These are phyloP conservation scores for Harpagoxenus sublaevis DNA, from an alignment of 2,888 invertebrate species.

Conservation along the genomic window DNA sequence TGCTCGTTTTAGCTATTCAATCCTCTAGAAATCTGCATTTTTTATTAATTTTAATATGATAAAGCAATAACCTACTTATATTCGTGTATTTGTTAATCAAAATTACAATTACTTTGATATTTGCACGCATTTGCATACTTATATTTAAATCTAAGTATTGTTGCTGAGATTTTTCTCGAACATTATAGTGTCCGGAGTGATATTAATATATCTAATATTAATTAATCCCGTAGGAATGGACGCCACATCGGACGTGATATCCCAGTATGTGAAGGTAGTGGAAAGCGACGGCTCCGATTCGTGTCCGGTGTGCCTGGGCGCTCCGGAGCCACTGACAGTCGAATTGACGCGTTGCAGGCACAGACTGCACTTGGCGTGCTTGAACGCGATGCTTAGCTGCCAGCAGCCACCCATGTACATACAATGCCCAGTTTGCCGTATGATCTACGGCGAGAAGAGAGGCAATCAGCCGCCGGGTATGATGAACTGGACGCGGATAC, in stretches of 20 bases:
- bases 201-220: conserved; percentile 8
- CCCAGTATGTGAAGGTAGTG: conserved; percentile 90
- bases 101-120: conserved; percentile 19
- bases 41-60: not conserved
- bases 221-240: conserved; percentile 86
- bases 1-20: not conserved
- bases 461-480: conserved; percentile 94
- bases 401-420: conserved; percentile 90
- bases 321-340: conserved; percentile 88
- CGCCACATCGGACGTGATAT: conserved; percentile 89
- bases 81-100: not conserved
- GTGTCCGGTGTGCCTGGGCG: conserved; percentile 91
- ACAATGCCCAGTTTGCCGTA: conserved; percentile 95
- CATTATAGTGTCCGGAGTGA: not conserved
- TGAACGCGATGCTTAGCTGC: conserved; percentile 91
- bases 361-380: conserved; percentile 93
- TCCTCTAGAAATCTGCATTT: not conserved
- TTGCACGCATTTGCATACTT: conserved; percentile 3
- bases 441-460: conserved; percentile 92
- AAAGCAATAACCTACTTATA: not conserved
- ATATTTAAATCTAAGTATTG: conserved; percentile 16
- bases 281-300: conserved; percentile 90
- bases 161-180: not conserved
- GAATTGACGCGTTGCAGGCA: conserved; percentile 92
- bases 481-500: conserved; percentile 93